Evolutionary conservation across 2,888 invertebrate species (phyloP), one percentile per base, ranked within the genome.

Genomic region (Diaphora mendica): DNA sequence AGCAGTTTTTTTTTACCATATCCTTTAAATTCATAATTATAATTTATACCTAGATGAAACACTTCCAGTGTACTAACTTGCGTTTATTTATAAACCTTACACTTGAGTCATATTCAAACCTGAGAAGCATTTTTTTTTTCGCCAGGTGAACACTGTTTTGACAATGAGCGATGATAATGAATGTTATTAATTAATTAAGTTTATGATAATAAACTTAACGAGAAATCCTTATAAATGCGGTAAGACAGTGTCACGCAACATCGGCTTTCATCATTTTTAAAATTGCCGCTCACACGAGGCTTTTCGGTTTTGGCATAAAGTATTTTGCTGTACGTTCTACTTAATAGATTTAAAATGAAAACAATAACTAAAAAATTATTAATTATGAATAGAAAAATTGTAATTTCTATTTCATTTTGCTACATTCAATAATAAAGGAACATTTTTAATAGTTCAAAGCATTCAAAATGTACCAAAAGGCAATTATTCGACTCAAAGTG

Each of bases 401-500:
- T 4, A 8, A 30, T 30, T 17, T 17, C 2, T 7, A 7, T 30
- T 15, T 4, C 1, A 30, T 17, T 30, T 26, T 59, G 7, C 17
- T 30, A 2, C 2, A 62, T 11, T 15, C 4, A 59, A 59, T 9
- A 59, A 26, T 59, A 62, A 62, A 62, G 30, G 1, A 8, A 62
- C 17, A 30, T 62, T 62, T 15, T 7, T n/a, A 23, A 64, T 35
- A 20, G 15, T 55, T 71, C 1, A 55, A 42, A 26, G 17, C 15
- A 44, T 44, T 67, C n/a, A 30, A 13, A 39, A 26, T 0, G 35
- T 35, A 51, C 70, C 39, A 84, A 82, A 84, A 55, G 64, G 33
- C 76, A 7, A 69, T 71, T 79, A 74, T 73, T 72, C 82, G 65
- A 74, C 73, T 71, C 68, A 62, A 76, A 70, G 68, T 76, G 75